phyloP scores from a whole-genome alignment of 1,140 invertebrate genomes.

The Hetaerina americana region DNA sequence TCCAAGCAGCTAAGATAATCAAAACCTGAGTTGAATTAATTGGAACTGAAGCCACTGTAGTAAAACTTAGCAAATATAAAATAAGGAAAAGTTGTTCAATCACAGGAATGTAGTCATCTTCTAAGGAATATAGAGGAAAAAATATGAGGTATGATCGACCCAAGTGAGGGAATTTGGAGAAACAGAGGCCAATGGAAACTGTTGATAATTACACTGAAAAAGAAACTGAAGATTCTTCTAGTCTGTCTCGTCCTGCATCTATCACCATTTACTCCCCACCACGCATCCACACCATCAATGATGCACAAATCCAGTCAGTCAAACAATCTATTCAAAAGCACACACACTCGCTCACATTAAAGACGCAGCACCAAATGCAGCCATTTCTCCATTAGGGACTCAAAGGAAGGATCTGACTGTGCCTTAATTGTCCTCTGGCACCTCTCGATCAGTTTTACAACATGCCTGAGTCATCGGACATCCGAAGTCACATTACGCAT shows the following conservation, averaged over 20 bases:
- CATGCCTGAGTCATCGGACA: neutral
- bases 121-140: neutral
- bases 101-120: neutral
- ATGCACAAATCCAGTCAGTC: neutral
- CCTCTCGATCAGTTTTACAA: neutral
- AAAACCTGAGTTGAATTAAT: neutral
- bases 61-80: too few relatives aligned
- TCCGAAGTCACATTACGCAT: neutral
- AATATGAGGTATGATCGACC: neutral
- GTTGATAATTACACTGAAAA: neutral
- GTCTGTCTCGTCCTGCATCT: neutral
- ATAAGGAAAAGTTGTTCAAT: too few relatives aligned
- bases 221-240: neutral
- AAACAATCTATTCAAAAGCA: neutral
- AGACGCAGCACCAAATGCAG: neutral
- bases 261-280: too few relatives aligned
- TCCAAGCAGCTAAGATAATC: neutral
- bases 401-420: neutral
- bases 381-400: neutral
- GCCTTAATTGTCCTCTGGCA: neutral
- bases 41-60: neutral
- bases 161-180: neutral
- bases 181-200: neutral
- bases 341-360: neutral
- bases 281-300: neutral